Base-by-base conservation (phyloP, 2,888 invertebrate genomes). In the Drosophila mulleri region DNA sequence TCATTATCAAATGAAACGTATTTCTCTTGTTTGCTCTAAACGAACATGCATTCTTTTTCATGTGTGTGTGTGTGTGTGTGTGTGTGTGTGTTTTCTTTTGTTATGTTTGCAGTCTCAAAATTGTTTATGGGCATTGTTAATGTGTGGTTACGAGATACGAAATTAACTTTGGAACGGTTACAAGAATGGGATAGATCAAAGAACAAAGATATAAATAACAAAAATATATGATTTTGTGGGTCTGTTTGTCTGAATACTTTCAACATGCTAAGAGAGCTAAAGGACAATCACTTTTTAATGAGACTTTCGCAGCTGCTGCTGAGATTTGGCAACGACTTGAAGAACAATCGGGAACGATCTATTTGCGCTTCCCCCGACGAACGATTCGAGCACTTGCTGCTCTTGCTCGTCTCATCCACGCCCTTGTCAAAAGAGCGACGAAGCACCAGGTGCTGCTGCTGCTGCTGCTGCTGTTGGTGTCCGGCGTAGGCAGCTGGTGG, bases 271-370 rank as follows among this genome's bases (percentile, higher is more conserved):
- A 62, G 72, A 67, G 71, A 71, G 68, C 64, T 59, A 62, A 48
- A 52, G 29, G n/a, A 37, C 45, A 67, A 72, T 86, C 83, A 86
- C 83, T 86, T 86, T 67, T 86, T 88, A 67, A 95, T 94, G 89
- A 95, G 94, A 90, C 94, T 94, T 92, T 95, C 95, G 92, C 94
- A 95, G 92, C 95, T 95, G 88, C 95, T 95, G 93, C 95, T 95
- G 93, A 96, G 94, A 94, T 96, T 96, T 93, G 96, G 96, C 94
- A 96, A 94, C 86, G 94, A 94, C 91, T 94, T 94, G 87, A 94
- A 94, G 81, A 94, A 92, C 72, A 94, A 85, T 56, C 92, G 91
- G 67, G 90, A 78, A 2, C 86, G 81, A 75, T 86, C 89, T 29
- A 86, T 88, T 66, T 86, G 89, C 12, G 73, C 59, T 52, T 84